Evolutionary conservation across 2,888 invertebrate species (phyloP).

Genomic region (Drosophila parthenogenetica): DNA sequence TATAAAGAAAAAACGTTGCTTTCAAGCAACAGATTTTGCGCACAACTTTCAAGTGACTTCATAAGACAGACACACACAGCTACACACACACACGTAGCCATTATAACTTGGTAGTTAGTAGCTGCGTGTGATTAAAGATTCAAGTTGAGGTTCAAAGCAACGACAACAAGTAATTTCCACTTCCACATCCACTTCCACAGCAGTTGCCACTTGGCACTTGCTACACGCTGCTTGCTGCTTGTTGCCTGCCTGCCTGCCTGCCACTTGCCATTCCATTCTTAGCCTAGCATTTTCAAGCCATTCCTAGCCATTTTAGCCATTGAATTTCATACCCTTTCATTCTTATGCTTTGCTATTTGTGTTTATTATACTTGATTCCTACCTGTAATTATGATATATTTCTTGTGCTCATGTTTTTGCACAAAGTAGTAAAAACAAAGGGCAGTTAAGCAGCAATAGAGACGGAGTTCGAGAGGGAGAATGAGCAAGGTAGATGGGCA

Average conservation of each 20-base stretch:
- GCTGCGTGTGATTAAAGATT: conserved; percentile 51
- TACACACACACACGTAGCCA: background rate
- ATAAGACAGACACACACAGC: conserved; percentile 9
- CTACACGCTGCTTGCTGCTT: background rate
- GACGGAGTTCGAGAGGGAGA: background rate
- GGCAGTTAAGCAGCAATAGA: conserved; percentile 59
- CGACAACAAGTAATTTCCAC: conserved; percentile 55
- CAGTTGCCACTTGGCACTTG: conserved; percentile 39
- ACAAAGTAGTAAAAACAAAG: conserved; percentile 66
- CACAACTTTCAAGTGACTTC: conserved; percentile 20
- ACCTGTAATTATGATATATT: conserved; percentile 66
- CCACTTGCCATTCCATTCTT: conserved; percentile 29
- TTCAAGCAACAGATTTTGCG: conserved; percentile 3
- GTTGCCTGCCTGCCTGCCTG: conserved; percentile 12
- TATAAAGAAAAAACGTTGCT: too few species aligned
- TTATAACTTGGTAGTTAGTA: conserved; percentile 9
- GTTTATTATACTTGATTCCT: conserved; percentile 56
- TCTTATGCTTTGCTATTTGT: conserved; percentile 36
- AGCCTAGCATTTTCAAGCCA: conserved; percentile 2
- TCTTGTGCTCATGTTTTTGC: conserved; percentile 27
- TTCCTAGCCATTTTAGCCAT: conserved; percentile 19
- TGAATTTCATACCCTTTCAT: conserved; percentile 37
- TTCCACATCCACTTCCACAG: conserved; percentile 59
- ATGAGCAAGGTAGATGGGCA: too few species aligned
- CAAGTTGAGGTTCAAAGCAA: conserved; percentile 36